phyloP scores from a whole-genome alignment of 2,888 invertebrate genomes.

The Spodoptera picta region DNA sequence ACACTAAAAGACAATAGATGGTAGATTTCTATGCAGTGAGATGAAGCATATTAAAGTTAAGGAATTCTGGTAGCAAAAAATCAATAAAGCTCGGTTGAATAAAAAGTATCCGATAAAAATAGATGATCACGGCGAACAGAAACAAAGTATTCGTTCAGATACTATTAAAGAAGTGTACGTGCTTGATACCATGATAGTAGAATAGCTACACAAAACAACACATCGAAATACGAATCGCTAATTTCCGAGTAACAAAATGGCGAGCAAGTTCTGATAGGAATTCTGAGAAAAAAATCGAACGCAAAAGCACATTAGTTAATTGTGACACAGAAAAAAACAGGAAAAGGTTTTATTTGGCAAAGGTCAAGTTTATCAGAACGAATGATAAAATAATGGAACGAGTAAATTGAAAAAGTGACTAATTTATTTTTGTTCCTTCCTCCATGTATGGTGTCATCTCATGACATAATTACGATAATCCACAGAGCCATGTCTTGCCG shows the following conservation, averaged over 20 bases:
- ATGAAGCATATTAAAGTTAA: slow-evolving; percentile 52
- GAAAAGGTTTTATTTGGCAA: slow-evolving; percentile 11
- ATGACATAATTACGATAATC: slow-evolving; percentile 45
- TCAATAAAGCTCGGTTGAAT: slow-evolving; percentile 46
- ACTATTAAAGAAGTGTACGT: slow-evolving; percentile 58
- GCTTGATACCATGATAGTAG: slow-evolving; percentile 58
- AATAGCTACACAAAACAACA: slow-evolving; percentile 52
- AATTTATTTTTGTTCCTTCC: slow-evolving; percentile 29
- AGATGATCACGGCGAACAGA: slow-evolving; percentile 49
- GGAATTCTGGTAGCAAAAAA: slow-evolving; percentile 59
- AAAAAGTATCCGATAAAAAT: slow-evolving; percentile 51
- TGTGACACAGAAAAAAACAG: slow-evolving; percentile 18
- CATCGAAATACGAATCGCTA: slow-evolving; percentile 57
- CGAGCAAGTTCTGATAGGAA: slow-evolving; percentile 54
- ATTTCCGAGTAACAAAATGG: slow-evolving; percentile 55
- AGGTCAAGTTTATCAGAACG: neutral
- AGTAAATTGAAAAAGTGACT: slow-evolving; percentile 13
- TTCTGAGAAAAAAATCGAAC: slow-evolving; percentile 54
- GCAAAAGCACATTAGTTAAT: slow-evolving; percentile 51
- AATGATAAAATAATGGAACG: neutral
- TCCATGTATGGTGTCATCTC: slow-evolving; percentile 25
- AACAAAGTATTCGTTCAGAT: slow-evolving; percentile 58
- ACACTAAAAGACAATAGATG: slow-evolving; percentile 55
- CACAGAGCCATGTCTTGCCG: slow-evolving; percentile 23
- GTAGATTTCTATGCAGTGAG: slow-evolving; percentile 57